Evolutionary conservation across 64 coral and sea anemone species (phyloP).

Genomic region (Dendrophyllia cribrosa): DNA sequence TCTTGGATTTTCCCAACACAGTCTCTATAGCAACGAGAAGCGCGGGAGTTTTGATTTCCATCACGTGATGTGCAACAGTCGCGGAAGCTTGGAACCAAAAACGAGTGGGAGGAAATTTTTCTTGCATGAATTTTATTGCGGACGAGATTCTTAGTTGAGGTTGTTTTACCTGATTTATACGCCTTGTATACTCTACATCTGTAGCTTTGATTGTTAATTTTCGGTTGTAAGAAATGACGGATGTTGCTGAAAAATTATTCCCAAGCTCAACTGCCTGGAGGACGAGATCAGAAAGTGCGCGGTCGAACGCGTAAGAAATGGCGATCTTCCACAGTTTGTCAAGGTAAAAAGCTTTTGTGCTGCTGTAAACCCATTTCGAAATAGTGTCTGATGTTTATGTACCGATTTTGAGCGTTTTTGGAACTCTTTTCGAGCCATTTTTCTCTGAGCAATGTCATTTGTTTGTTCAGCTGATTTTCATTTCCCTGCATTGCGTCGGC

Average conservation of each 20-base stretch:
- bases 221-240: not conserved
- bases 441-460: not conserved
- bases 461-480: not conserved
- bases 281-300: not conserved
- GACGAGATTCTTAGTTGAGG: not conserved
- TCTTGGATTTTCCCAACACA: slow-evolving; percentile 56
- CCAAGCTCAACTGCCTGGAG: not conserved
- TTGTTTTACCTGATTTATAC: not conserved
- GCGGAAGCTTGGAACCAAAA: slow-evolving; percentile 30
- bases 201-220: not conserved
- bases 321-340: slow-evolving; percentile 13
- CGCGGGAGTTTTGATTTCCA: slow-evolving; percentile 62
- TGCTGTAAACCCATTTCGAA: not conserved
- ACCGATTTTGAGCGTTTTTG: not conserved
- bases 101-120: slow-evolving; percentile 48
- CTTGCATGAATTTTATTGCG: not conserved
- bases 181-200: not conserved
- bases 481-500: not conserved
- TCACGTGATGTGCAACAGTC: slow-evolving; percentile 21
- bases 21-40: slow-evolving; percentile 60
- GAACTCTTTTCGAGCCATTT: not conserved
- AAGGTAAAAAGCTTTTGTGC: slow-evolving; percentile 1
- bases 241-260: not conserved
- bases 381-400: not conserved
- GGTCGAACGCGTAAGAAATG: not conserved